Base-by-base conservation (phyloP, 2,888 invertebrate genomes). In the Netelia fuscicornis region DNA sequence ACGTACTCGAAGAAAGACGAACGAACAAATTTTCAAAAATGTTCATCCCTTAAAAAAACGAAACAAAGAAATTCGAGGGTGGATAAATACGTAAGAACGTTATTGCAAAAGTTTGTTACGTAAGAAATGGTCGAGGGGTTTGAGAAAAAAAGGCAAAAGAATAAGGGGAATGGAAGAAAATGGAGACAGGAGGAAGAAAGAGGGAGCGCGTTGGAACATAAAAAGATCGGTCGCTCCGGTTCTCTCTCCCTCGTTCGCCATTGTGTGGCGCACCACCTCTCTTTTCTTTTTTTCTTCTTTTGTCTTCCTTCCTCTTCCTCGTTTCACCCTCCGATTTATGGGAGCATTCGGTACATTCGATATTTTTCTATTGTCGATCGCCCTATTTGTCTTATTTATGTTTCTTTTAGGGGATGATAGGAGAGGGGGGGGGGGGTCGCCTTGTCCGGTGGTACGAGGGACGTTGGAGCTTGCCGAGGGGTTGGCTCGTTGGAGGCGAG, bases 331-430 rank as follows among this genome's bases (percentile, higher is more conserved):
- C 89, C 93, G 92, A 93, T 93, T 93, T 93, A 93, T 93, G 92
- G 92, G 37, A 89, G 90, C 92, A 91, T 92, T 92, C 91, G 91
- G 92, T 92, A 92, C 93, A 92, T 92, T 92, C 93, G 92, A 93
- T 93, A 93, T 92, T 93, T 88, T 93, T 93, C 93, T 93, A 93
- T 93, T 92, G 92, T 92, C 93, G 92, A 93, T 93, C 91, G 91
- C 90, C 93, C 93, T 92, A 93, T 93, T 93, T 92, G 91, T 93
- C 93, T 93, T 93, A 93, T 93, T 93, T 93, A 93, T 93, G 93
- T 93, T 93, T 93, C 92, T 92, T 91, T 92, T 91, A 92, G 89
- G 89, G 67, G 56, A 30, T 52, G 30, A 54, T 64, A 11, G 64
- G n/a, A 48, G 48, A 54, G 54, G 65, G 54, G 60, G 54, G 54